Percentiles rank a stretch among this genome's conserved stretches.
phyloP scores from a whole-genome alignment of 1,140 invertebrate genomes.

The Riptortus pedestris region DNA sequence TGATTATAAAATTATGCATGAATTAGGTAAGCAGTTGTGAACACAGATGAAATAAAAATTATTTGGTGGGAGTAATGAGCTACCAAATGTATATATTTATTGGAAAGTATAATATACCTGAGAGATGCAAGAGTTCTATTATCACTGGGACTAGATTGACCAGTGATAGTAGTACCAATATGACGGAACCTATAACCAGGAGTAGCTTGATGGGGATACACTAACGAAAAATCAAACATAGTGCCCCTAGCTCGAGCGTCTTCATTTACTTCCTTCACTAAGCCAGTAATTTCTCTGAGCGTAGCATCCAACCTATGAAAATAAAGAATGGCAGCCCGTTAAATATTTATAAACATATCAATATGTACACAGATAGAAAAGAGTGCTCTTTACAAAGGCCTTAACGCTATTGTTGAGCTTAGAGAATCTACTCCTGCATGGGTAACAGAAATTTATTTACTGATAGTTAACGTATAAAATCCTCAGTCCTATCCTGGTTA shows the following conservation, averaged over 20 bases:
- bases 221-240: constrained; percentile 94
- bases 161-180: constrained; percentile 87
- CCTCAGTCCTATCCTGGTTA: no score
- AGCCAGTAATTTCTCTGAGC: constrained; percentile 82
- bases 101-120: no score
- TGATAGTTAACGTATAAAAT: no score
- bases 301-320: constrained; percentile 80
- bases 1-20: no score
- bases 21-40: no score
- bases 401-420: no score
- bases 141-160: constrained; percentile 82
- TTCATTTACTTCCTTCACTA: constrained; percentile 96
- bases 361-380: no score
- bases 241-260: constrained; percentile 91
- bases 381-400: no score
- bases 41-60: not conserved
- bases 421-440: no score
- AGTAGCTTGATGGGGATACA: constrained; percentile 68
- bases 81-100: no score
- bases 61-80: no score
- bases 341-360: not conserved
- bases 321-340: not conserved
- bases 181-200: constrained; percentile 82
- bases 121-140: constrained; percentile 77
- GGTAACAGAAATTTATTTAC: no score